phyloP scores from a whole-genome alignment of 2,888 invertebrate species.

The Ormia ochracea region DNA sequence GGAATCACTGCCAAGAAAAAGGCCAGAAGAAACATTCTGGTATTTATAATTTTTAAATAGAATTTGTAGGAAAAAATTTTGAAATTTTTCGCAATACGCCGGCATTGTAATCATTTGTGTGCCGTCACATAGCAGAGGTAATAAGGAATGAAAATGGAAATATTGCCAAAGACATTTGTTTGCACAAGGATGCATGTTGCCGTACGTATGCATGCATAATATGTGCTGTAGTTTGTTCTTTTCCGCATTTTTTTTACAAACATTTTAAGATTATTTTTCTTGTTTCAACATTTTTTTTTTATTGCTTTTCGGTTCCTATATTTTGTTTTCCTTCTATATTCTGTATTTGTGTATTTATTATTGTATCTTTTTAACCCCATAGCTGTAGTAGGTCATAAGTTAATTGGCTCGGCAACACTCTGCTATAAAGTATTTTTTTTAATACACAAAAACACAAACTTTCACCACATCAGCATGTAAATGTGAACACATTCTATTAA shows the following conservation, averaged over 20 bases:
- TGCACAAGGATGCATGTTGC: constrained; percentile 21
- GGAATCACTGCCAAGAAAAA: too few species aligned
- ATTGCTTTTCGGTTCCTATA: background rate
- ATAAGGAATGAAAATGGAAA: background rate
- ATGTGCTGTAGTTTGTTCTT: background rate
- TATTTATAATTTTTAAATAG: background rate
- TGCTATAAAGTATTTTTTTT: constrained; percentile 37
- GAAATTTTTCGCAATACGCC: background rate
- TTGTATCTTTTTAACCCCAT: constrained; percentile 32
- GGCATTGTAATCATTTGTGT: background rate
- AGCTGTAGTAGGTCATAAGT: constrained; percentile 53
- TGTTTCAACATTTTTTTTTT: background rate
- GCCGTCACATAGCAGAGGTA: background rate
- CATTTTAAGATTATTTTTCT: constrained; percentile 31
- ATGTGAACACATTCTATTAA: background rate
- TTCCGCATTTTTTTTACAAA: constrained; percentile 40
- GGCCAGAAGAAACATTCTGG: too few species aligned
- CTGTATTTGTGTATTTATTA: constrained; percentile 26
- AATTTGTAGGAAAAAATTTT: background rate
- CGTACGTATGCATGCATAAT: constrained; percentile 29
- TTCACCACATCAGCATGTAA: constrained; percentile 18
- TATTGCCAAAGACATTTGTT: constrained; percentile 20
- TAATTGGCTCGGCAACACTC: constrained; percentile 59
- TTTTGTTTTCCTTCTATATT: constrained; percentile 6
- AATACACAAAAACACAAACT: background rate